phyloP scores from a whole-genome alignment of 2,113 vertebrate species.

The Peromyscus maniculatus region DNA sequence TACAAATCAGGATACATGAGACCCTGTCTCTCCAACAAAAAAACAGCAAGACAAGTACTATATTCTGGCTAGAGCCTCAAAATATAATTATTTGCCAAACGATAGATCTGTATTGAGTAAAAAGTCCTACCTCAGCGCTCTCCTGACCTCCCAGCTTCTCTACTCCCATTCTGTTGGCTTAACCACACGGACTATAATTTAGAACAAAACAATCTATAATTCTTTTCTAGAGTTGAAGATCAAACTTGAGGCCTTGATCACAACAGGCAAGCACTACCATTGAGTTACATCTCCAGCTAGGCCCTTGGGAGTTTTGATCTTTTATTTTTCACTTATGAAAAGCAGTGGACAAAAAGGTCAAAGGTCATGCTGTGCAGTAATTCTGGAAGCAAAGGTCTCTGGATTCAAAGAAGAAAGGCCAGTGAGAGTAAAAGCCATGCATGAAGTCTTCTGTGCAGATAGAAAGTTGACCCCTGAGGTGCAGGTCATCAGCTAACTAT shows the following conservation, averaged over 20 bases:
- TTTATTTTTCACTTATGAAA: not conserved
- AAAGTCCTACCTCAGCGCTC: not conserved
- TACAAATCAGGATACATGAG: not conserved
- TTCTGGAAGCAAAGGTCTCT: conserved; percentile 20
- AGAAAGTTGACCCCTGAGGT: not conserved
- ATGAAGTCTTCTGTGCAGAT: not conserved
- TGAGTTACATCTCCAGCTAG: not conserved
- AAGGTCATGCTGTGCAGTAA: not conserved
- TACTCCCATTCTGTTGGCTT: not conserved
- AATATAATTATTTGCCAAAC: not conserved
- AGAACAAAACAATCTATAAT: not conserved
- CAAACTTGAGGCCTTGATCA: not conserved
- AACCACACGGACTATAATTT: not conserved
- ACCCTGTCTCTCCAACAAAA: not conserved
- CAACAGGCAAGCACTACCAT: not conserved
- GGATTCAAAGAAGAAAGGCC: not conserved
- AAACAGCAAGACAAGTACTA: not conserved
- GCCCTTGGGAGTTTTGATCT: not conserved
- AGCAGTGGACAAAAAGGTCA: not conserved
- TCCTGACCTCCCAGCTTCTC: not conserved
- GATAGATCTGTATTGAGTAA: not conserved
- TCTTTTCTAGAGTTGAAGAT: not conserved
- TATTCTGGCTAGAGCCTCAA: not conserved
- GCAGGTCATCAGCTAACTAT: too few relatives aligned
- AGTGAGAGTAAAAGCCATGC: not conserved